These are phyloP conservation scores for Xerus rutilus DNA, from an alignment of 2,797 vertebrate genomes.

Conservation along the genomic window DNA sequence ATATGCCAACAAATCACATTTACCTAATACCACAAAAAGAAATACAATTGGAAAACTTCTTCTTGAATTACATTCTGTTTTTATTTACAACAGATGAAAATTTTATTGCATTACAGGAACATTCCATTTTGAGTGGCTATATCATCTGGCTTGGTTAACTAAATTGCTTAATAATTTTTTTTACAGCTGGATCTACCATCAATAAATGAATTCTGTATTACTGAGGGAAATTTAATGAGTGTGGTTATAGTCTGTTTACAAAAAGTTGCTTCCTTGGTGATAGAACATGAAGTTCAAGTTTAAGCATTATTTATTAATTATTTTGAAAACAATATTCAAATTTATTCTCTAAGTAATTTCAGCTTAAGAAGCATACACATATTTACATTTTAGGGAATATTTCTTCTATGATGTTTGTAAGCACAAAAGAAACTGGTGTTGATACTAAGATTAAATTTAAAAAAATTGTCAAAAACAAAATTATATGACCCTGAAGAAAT, in stretches of 20 bases:
- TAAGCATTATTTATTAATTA: not conserved
- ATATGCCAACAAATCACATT: not conserved
- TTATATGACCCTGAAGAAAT: not conserved
- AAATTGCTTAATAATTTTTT: not conserved
- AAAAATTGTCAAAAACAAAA: conserved; percentile 16
- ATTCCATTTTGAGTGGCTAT: not conserved
- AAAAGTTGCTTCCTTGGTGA: not conserved
- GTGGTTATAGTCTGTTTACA: fast-evolving
- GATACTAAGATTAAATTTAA: not conserved
- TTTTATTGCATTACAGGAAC: not conserved
- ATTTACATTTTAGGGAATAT: not conserved
- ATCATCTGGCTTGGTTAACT: not conserved
- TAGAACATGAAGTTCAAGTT: not conserved
- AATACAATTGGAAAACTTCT: not conserved
- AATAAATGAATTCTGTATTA: not conserved
- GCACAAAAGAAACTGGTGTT: not conserved
- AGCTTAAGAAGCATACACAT: not conserved
- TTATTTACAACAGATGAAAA: not conserved
- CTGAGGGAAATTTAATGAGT: not conserved
- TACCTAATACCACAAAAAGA: not conserved
- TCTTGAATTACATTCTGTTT: not conserved
- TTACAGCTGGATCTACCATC: not conserved
- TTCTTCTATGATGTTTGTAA: conserved; percentile 1
- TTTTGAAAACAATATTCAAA: not conserved
- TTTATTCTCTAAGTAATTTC: not conserved